A percentile compares a stretch with the other conserved stretches of the same genome.
These are phyloP conservation scores for Remorina albescens DNA, from an alignment of 2,797 vertebrate genomes.

Conservation along the genomic window DNA sequence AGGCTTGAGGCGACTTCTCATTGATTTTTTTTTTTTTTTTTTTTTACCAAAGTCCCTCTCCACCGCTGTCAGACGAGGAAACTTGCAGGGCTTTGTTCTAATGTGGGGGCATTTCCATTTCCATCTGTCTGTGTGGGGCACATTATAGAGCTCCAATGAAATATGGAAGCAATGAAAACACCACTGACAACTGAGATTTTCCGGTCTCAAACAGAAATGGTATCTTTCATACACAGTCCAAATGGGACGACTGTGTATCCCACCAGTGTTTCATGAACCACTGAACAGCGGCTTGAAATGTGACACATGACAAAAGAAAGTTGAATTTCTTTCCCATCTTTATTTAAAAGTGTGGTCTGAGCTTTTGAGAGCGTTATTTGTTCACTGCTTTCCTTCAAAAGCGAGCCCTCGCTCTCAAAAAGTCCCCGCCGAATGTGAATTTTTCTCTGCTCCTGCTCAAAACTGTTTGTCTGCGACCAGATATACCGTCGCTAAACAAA, in stretches of 20 bases:
- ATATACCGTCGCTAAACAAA: too few species aligned
- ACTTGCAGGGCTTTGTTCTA: conserved; percentile 27
- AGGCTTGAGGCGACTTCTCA: conserved; percentile 55
- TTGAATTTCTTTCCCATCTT: background rate
- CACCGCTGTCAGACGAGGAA: conserved; percentile 15
- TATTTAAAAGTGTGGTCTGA: background rate
- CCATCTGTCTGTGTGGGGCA: conserved; percentile 12
- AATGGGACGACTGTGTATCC: background rate
- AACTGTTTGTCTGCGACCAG: background rate
- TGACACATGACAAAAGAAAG: background rate
- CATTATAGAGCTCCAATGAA: conserved; percentile 20
- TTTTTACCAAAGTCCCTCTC: conserved; percentile 22
- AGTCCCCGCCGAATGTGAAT: background rate
- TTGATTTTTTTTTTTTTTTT: conserved; percentile 67
- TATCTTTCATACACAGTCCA: conserved; percentile 1
- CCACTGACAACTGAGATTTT: conserved; percentile 9
- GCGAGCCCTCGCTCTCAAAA: background rate
- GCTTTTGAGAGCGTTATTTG: background rate
- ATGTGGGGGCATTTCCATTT: conserved; percentile 33
- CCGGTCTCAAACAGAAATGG: background rate
- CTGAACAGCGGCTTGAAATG: background rate
- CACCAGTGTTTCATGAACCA: background rate
- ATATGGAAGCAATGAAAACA: background rate
- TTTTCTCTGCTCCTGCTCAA: background rate
- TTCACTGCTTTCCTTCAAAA: background rate